Conservation (phyloP, 1,140 invertebrate genomes). For the Zophobas atratus region DNA sequence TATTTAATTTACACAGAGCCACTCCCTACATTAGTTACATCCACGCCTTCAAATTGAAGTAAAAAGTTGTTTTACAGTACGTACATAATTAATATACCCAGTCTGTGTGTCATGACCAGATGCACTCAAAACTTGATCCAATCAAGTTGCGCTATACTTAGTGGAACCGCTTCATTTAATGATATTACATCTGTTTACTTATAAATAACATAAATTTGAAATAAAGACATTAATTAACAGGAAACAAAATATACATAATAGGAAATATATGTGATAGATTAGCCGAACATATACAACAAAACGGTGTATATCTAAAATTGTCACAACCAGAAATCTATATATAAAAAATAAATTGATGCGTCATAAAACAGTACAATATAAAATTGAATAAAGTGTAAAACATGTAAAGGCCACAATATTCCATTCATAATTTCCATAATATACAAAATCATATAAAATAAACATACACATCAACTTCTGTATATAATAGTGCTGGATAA, state of each 20-base stretch:
- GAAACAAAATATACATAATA: slow-evolving; percentile 37
- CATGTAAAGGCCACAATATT: slow-evolving; percentile 44
- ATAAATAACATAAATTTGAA: slow-evolving; percentile 40
- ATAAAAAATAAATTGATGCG: slow-evolving; percentile 31
- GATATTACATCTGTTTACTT: slow-evolving; percentile 35
- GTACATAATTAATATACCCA: slow-evolving; percentile 43
- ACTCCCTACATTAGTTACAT: slow-evolving; percentile 48
- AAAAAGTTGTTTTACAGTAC: slow-evolving; percentile 47
- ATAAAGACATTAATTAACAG: slow-evolving; percentile 33
- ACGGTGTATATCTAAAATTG: slow-evolving; percentile 24
- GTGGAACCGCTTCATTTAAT: slow-evolving; percentile 31
- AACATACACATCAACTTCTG: slow-evolving; percentile 39
- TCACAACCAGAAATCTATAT: slow-evolving; percentile 30
- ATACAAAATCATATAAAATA: slow-evolving; percentile 45
- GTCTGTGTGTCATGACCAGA: slow-evolving; percentile 42
- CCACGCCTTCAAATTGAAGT: slow-evolving; percentile 44
- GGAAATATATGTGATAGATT: slow-evolving; percentile 15
- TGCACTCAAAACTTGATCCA: slow-evolving; percentile 40
- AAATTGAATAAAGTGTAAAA: slow-evolving; percentile 38
- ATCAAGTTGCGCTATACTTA: slow-evolving; percentile 43
- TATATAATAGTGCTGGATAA: slow-evolving; percentile 46
- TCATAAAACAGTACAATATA: slow-evolving; percentile 11
- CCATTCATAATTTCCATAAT: slow-evolving; percentile 40
- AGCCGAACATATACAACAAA: slow-evolving; percentile 29
- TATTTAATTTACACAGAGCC: slow-evolving; percentile 49